Percentiles rank a stretch among this genome's conserved stretches.
phyloP scores from a whole-genome alignment of 1,140 invertebrate species.

The Littorina saxatilis region DNA sequence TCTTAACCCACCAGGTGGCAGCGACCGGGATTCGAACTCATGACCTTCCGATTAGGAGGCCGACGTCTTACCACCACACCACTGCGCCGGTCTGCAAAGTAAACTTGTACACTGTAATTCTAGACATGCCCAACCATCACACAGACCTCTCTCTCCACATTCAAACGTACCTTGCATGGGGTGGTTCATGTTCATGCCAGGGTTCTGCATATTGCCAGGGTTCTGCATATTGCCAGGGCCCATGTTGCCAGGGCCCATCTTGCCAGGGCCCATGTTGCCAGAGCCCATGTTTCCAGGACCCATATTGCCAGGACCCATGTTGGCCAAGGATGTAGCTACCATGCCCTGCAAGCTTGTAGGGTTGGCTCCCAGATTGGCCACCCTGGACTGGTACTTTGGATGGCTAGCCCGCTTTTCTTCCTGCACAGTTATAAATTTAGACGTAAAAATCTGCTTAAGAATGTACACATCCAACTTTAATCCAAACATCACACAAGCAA shows the following conservation, averaged over 20 bases:
- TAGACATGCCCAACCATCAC: neutral
- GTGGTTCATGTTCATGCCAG: conserved; percentile 8
- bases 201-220: neutral
- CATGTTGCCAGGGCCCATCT: conserved; percentile 33
- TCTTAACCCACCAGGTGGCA: too few relatives aligned
- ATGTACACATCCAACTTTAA: conserved; percentile 14
- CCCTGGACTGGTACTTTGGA: conserved; percentile 82
- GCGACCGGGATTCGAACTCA: too few relatives aligned
- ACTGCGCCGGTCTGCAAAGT: too few relatives aligned
- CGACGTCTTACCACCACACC: too few relatives aligned
- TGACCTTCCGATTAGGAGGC: too few relatives aligned
- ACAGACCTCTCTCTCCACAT: neutral
- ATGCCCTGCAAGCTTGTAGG: conserved; percentile 27
- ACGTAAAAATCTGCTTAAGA: neutral
- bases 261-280: conserved; percentile 9
- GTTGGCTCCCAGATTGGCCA: conserved; percentile 25
- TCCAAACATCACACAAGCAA: conserved; percentile 6
- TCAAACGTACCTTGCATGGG: conserved; percentile 37
- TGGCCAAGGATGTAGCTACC: conserved; percentile 32
- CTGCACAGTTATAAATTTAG: conserved; percentile 73
- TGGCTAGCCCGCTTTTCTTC: conserved; percentile 89
- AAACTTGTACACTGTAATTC: too few relatives aligned
- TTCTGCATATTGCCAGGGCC: neutral
- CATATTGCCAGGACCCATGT: conserved; percentile 19
- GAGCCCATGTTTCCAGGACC: conserved; percentile 8